phyloP scores from a whole-genome alignment of 2,113 vertebrate species.

The Mesitornis unicolor region DNA sequence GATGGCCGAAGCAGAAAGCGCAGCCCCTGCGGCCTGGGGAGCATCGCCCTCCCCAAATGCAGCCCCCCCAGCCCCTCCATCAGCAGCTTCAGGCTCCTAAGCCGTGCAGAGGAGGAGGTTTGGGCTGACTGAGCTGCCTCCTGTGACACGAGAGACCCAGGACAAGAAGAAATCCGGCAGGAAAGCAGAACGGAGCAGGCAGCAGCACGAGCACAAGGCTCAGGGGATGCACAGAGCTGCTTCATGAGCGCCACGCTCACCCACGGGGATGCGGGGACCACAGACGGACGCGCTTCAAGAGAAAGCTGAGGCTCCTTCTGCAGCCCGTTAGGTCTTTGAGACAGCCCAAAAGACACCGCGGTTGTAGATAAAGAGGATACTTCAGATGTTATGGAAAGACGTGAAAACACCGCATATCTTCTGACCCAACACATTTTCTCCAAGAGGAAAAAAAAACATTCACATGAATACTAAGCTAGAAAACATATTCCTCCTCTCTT shows the following conservation, averaged over 20 bases:
- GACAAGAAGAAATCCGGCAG: background rate
- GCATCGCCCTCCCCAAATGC: no score
- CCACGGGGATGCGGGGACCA: fast-evolving
- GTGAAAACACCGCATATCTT: background rate
- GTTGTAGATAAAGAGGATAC: background rate
- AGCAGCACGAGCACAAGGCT: background rate
- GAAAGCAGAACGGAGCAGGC: background rate
- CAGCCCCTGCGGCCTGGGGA: no score
- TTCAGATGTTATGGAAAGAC: background rate
- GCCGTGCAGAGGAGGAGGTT: background rate
- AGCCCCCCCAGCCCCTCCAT: no score
- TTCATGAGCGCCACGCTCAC: no score
- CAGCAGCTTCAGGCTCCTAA: background rate
- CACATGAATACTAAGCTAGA: background rate
- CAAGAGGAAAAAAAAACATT: background rate
- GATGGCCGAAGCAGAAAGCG: background rate
- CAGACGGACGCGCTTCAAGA: fast-evolving
- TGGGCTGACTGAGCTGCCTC: background rate
- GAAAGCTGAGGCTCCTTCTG: no score
- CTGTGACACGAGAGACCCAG: background rate
- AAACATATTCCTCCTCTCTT: background rate
- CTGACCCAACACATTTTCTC: background rate
- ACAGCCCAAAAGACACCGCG: background rate
- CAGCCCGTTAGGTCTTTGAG: background rate
- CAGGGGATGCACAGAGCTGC: no score